phyloP scores from a whole-genome alignment of 1,140 invertebrate genomes.

The Anagrus nilaparvatae region DNA sequence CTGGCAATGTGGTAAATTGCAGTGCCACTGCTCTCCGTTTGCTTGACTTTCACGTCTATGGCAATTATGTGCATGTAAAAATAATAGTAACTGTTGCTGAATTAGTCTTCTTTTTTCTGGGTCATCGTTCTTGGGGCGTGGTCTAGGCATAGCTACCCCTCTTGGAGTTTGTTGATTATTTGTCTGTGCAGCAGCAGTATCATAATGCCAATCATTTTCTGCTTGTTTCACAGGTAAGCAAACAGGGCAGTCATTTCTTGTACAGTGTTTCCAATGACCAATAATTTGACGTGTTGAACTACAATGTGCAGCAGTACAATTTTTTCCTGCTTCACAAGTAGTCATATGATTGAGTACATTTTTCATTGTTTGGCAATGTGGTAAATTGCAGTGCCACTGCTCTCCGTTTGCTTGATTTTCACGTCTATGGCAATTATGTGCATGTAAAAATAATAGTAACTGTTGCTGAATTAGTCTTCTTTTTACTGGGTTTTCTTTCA shows the following conservation, averaged over 20 bases:
- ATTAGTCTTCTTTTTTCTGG: conserved; percentile 98
- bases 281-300: conserved; percentile 98
- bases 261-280: conserved; percentile 98
- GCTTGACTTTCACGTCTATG: conserved; percentile 79
- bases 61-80: conserved; percentile 98
- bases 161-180: conserved; percentile 22
- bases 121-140: conserved; percentile 50
- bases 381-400: conserved; percentile 74
- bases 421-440: conserved; percentile 94
- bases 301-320: conserved; percentile 87
- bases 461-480: conserved; percentile 99
- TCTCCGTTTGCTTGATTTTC: conserved; percentile 76
- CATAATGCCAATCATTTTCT: conserved; percentile 64
- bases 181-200: conserved; percentile 50
- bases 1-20: conserved; percentile 90
- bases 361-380: conserved; percentile 99
- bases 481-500: conserved; percentile 81
- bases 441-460: conserved; percentile 89
- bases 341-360: conserved; percentile 99
- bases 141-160: conserved; percentile 13
- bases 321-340: conserved; percentile 87
- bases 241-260: conserved; percentile 89
- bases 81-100: conserved; percentile 92
- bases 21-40: conserved; percentile 71
- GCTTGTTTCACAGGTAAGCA: conserved; percentile 95